phyloP scores from a whole-genome alignment of 2,888 invertebrate genomes.

The Aphelenchoides bicaudatus region DNA sequence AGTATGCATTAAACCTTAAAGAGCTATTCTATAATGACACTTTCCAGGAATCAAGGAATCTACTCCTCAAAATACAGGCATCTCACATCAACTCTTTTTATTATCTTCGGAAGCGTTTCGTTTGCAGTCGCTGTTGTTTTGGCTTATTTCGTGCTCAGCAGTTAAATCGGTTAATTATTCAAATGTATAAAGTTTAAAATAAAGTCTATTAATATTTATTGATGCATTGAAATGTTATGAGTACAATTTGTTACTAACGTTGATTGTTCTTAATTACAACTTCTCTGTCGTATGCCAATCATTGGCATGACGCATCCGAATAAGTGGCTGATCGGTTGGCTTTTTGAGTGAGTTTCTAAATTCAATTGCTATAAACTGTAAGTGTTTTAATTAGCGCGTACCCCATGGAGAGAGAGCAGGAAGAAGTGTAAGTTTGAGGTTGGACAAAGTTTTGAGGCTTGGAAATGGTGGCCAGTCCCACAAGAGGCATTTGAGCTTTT shows the following conservation, averaged over 20 bases:
- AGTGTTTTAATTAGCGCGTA: neutral
- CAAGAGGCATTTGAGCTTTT: neutral
- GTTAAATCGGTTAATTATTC: too few relatives aligned
- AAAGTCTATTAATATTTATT: slow-evolving; percentile 4
- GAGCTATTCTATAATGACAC: neutral
- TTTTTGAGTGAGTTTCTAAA: neutral
- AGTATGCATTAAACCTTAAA: slow-evolving; percentile 9
- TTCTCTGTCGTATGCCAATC: slow-evolving; percentile 2
- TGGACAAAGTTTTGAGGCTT: neutral
- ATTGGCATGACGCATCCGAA: neutral
- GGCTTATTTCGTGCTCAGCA: neutral
- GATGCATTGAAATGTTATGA: slow-evolving; percentile 5
- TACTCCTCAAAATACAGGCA: neutral
- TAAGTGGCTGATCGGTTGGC: slow-evolving; percentile 1
- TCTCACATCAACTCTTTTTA: neutral
- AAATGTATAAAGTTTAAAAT: too few relatives aligned
- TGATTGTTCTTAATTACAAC: neutral
- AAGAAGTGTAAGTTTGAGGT: slow-evolving; percentile 13
- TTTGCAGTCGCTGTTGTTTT: slow-evolving; percentile 8
- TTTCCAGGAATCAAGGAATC: slow-evolving; percentile 5
- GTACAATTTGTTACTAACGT: neutral
- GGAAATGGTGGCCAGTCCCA: slow-evolving; percentile 13
- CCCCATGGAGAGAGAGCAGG: slow-evolving; percentile 9
- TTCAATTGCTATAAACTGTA: too few relatives aligned
- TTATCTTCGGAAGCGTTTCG: neutral